phyloP scores from a whole-genome alignment of 2,888 invertebrate species.

The Apamea crenata region DNA sequence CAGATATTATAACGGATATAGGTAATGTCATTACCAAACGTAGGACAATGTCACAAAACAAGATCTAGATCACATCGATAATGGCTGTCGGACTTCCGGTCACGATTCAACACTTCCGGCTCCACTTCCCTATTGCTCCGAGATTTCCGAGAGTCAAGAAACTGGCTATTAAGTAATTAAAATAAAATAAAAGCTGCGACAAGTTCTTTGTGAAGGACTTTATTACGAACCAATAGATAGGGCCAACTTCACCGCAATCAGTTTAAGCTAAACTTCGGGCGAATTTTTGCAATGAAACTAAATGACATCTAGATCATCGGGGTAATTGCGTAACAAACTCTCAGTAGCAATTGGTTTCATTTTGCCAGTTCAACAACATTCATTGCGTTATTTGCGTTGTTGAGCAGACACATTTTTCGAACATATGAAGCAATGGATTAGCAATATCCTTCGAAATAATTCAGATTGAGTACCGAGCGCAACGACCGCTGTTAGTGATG shows the following conservation, averaged over 20 bases:
- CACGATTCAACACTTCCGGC: slow-evolving; percentile 67
- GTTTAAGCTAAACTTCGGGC: too few relatives aligned
- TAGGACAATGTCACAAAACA: slow-evolving; percentile 52
- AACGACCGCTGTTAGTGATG: too few relatives aligned
- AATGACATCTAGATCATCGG: too few relatives aligned
- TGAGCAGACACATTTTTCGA: too few relatives aligned
- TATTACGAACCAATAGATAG: not conserved
- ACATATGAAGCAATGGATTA: too few relatives aligned
- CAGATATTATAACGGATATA: slow-evolving; percentile 7
- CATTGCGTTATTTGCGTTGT: too few relatives aligned
- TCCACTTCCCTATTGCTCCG: slow-evolving; percentile 66
- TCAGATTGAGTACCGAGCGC: too few relatives aligned
- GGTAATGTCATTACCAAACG: slow-evolving; percentile 19
- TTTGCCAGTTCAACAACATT: too few relatives aligned
- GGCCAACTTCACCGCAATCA: not conserved
- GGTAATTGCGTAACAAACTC: too few relatives aligned
- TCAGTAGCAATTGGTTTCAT: too few relatives aligned
- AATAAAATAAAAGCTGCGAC: slow-evolving; percentile 31
- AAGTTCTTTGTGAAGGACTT: slow-evolving; percentile 14
- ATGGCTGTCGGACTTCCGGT: slow-evolving; percentile 67
- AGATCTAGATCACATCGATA: slow-evolving; percentile 62
- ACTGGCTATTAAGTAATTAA: slow-evolving; percentile 19
- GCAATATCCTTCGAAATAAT: too few relatives aligned
- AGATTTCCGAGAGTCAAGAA: slow-evolving; percentile 63
- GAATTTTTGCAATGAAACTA: too few relatives aligned